These are phyloP conservation scores for Nephrotoma guestfalica DNA, from an alignment of 2,888 invertebrate genomes.

Conservation along the genomic window DNA sequence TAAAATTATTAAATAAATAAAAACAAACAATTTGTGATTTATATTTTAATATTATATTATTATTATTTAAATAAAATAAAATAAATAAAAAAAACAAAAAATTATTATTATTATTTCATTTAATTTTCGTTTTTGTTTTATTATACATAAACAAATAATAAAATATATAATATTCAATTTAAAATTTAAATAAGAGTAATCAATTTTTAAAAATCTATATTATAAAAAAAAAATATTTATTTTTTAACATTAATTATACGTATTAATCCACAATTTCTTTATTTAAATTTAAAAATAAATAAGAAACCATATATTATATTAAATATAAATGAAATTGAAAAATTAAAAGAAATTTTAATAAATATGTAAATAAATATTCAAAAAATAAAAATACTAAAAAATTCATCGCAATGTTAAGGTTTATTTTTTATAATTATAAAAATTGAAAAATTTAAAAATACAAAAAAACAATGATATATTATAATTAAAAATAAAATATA, in stretches of 20 bases:
- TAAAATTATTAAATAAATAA: neutral
- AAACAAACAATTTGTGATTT: neutral
- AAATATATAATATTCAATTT: neutral
- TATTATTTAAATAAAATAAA: neutral
- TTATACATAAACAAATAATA: neutral
- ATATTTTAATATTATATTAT: neutral
- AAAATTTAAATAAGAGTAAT: neutral
- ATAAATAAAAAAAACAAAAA: neutral
- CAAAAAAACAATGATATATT: neutral
- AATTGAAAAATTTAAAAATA: neutral
- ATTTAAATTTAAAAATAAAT: neutral
- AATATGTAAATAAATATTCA: neutral
- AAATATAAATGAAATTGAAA: neutral
- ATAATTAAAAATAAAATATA: neutral
- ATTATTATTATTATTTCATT: neutral
- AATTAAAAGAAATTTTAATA: neutral
- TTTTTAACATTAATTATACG: neutral
- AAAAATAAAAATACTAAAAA: neutral
- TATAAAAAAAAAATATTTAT: neutral
- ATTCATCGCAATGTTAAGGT: neutral
- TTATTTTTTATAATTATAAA: constrained; percentile 1
- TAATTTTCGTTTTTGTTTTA: neutral
- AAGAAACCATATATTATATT: neutral
- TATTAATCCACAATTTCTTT: neutral
- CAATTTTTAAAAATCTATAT: neutral